Base-by-base conservation (phyloP, 2,113 vertebrate genomes). In the Upupa epops region DNA sequence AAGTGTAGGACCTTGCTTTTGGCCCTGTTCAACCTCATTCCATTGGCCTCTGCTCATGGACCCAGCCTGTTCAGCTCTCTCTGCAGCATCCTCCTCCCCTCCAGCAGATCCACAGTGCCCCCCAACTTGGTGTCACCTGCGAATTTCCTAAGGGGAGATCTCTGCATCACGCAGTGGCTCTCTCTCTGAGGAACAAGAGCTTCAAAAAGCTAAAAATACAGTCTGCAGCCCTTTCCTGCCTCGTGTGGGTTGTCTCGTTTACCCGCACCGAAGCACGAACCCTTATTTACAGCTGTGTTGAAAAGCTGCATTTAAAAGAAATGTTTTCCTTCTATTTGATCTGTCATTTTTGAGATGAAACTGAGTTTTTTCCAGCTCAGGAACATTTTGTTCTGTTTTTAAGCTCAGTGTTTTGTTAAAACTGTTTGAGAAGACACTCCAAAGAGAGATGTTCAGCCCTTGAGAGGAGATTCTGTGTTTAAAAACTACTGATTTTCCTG, bases 401-500 rank as follows among this genome's bases (percentile, higher is more conserved):
- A 79, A 89, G 45, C 21, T 89, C 37, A 42, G 9, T 61, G 32
- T 91, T 89, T 51, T 58, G 70, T 51, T 79, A 69, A 79, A 92
- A 63, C 5, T 36, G 26, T 81, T 88, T 86, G 31, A 87, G 78
- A 92, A 93, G 55, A 83, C 17, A 65, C 13, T 46, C 11, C 29
- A 78, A 84, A 87, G 40, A 75, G 32, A 89, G 8, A 85, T 79
- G 25, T 0, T 0, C 32, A 93, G 68, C 70, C 29, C 26, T 34
- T 55, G 46, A 87, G 59, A 93, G 22, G 36, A 51, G 36, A 70
- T 79, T 58, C 40, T 92, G 61, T 91, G 66, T 76, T 59, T 70
- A 74, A 89, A 92, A 92, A 91, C n/a, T 75, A 93, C 32, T 61
- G 78, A 82, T 91, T 94, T 91, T 79, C 18, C 34, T 87, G 31